Base-by-base conservation (phyloP, 2,113 vertebrate genomes). In the Pangasianodon hypophthalmus region DNA sequence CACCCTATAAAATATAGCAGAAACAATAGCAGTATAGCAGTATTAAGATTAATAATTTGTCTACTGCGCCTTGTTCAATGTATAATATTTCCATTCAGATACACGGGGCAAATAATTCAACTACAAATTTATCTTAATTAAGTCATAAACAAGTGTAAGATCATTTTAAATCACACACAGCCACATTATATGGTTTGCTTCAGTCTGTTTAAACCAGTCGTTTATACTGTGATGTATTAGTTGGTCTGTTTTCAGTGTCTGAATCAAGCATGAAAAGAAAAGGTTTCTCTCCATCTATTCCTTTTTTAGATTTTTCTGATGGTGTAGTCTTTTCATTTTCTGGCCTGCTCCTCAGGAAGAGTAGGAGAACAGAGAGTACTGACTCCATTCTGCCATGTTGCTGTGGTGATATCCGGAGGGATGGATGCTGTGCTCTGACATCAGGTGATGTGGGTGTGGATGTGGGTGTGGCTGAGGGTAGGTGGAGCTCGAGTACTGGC, bases 361-460 rank as follows among this genome's bases (percentile, higher is more conserved):
- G 1, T 97, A 98, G 0, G 97, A 97, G 92, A 97, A 97, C 58
- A 98, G 94, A 0, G 97, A 96, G 93, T 97, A 97, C 92, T 97
- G 97, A 95, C 96, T 97, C 97, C 97, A 98, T 90, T 98, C 97
- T 0, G 97, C 93, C 95, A 97, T 6, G 88, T 95, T 95, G 90
- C 96, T 94, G 0, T 97, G 96, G 92, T 96, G 95, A 89, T 97
- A 97, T 82, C 95, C 94, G 0, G 95, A 1, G 96, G 95, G 87
- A 96, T 96, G 97, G 0, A 96, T 6, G 77, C 94, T 94, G 93
- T 97, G 97, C 85, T 98, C 97, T 0, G 96, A 79, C 79, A 96
- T 93, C 89, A 97, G 96, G 91, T 96, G 96, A 90, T 94, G 96
- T 26, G 94, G 89, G 96, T 62, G 95, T 93, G 87, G 48, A 89